Evolutionary conservation across 2,888 invertebrate species (phyloP).

Genomic region (Uropetala carovei): DNA sequence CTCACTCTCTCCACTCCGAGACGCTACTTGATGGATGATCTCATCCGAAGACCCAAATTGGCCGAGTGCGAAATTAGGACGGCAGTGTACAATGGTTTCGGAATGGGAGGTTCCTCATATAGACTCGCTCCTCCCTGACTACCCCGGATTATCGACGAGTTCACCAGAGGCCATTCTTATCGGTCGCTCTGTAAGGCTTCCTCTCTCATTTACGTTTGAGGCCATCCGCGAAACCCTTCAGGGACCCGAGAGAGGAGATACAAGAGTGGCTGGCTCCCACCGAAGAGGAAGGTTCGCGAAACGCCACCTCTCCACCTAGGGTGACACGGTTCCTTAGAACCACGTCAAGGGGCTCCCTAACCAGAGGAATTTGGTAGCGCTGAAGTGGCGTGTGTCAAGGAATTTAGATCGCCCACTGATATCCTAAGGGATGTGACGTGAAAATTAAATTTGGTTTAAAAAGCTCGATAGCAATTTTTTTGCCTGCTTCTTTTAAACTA

Average conservation of each 20-base stretch:
- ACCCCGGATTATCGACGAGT: slow-evolving; percentile 13
- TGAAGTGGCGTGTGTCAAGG: neutral
- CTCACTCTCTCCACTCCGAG: neutral
- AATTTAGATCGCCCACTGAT: neutral
- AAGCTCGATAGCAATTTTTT: no score
- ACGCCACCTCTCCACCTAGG: neutral
- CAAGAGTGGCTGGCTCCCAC: neutral
- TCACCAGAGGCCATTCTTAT: slow-evolving; percentile 32
- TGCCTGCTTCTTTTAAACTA: no score
- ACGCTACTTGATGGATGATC: neutral
- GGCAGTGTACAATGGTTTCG: neutral
- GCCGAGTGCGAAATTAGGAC: neutral
- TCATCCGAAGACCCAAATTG: neutral
- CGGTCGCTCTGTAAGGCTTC: neutral
- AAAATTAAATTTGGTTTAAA: no score
- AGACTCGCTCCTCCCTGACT: neutral
- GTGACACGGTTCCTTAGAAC: neutral
- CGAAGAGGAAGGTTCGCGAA: neutral
- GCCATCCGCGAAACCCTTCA: slow-evolving; percentile 41
- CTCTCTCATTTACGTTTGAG: slow-evolving; percentile 48
- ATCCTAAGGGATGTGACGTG: neutral
- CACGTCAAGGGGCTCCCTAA: neutral
- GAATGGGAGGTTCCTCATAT: neutral
- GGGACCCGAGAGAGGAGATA: neutral
- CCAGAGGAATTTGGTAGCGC: neutral